phyloP scores from a whole-genome alignment of 1,140 invertebrate genomes.

The Euschistus heros region DNA sequence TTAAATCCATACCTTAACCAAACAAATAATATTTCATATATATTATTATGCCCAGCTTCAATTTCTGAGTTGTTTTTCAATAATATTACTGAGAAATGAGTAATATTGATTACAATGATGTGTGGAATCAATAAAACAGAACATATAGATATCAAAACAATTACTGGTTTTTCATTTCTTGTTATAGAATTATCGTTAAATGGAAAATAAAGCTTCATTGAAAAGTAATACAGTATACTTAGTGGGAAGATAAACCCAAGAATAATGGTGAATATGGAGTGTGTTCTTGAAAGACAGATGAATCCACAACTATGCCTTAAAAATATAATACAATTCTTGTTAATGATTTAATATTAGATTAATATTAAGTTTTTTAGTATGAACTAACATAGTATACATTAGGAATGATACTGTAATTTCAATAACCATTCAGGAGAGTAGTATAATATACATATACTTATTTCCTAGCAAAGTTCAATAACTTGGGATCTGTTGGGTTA shows the following conservation, averaged over 20 bases:
- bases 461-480: too few species aligned
- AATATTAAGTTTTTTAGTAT: background rate
- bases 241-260: slow-evolving; percentile 3
- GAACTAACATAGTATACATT: too few species aligned
- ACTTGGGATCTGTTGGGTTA: too few species aligned
- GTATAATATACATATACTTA: too few species aligned
- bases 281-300: background rate
- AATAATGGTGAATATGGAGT: background rate
- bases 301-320: slow-evolving; percentile 6
- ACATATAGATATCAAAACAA: background rate
- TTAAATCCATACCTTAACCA: slow-evolving; percentile 5
- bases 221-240: background rate
- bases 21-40: background rate
- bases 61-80: background rate
- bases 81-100: background rate
- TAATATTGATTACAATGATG: slow-evolving; percentile 2
- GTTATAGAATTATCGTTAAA: background rate
- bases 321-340: background rate
- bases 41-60: background rate
- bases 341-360: background rate
- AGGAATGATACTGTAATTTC: too few species aligned
- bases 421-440: too few species aligned
- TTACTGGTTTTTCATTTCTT: background rate
- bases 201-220: background rate
- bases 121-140: slow-evolving; percentile 4